Conservation (phyloP, 2,888 invertebrate species). For the Drosophila eohydei region DNA sequence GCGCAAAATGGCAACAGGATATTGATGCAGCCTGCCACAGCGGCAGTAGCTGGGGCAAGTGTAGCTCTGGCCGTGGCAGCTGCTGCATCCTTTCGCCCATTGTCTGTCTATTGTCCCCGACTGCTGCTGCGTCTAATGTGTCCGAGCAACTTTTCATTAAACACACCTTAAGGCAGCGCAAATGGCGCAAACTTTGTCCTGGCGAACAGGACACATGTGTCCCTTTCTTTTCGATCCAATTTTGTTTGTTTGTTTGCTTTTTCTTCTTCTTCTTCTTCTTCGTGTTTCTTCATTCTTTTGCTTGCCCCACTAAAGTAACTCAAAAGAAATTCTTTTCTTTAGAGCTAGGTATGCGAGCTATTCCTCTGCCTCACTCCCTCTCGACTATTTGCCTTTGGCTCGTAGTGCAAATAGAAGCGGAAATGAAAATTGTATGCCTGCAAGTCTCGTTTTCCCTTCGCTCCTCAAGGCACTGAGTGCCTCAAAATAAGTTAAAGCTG, state of each 20-base stretch:
- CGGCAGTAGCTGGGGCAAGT: neutral
- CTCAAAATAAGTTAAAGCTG: slow-evolving; percentile 62
- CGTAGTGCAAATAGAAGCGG: slow-evolving; percentile 65
- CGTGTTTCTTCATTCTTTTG: neutral
- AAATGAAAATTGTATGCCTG: slow-evolving; percentile 72
- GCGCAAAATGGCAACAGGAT: slow-evolving; percentile 74
- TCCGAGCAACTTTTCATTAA: slow-evolving; percentile 75
- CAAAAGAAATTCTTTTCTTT: slow-evolving; percentile 70
- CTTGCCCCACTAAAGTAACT: slow-evolving; percentile 60
- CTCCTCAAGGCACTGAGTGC: slow-evolving; percentile 30
- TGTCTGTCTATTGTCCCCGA: slow-evolving; percentile 62
- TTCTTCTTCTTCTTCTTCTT: neutral
- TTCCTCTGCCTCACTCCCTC: neutral
- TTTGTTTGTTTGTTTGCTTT: slow-evolving; percentile 13
- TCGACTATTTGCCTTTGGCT: slow-evolving; percentile 47
- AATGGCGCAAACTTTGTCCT: slow-evolving; percentile 71
- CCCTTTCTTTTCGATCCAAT: slow-evolving; percentile 34
- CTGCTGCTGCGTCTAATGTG: slow-evolving; percentile 45
- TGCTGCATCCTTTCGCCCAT: slow-evolving; percentile 61
- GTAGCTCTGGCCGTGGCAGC: slow-evolving; percentile 18
- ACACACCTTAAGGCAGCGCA: slow-evolving; percentile 75
- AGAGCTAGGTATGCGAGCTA: slow-evolving; percentile 46
- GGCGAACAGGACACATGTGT: slow-evolving; percentile 58
- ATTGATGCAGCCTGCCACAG: slow-evolving; percentile 66
- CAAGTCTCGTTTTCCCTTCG: slow-evolving; percentile 23